A percentile compares a stretch with the other conserved stretches of the same genome.
Evolutionary conservation across 2,888 invertebrate genomes (phyloP).

Genomic region (Lagria hirta): DNA sequence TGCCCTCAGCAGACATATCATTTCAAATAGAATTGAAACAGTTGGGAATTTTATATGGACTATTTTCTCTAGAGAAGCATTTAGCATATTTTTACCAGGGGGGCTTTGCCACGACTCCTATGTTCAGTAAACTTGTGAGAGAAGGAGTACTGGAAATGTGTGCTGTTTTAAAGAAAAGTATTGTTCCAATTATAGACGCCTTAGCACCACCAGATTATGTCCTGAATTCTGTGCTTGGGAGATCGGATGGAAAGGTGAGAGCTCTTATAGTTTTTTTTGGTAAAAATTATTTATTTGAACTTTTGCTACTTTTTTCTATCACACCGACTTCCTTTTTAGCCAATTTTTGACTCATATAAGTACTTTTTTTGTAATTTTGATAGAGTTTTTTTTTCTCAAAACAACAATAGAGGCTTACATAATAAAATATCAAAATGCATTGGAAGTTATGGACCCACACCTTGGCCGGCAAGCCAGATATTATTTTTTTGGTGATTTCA

Average conservation of each 20-base stretch:
- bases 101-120: conserved; percentile 41
- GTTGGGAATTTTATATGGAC: conserved; percentile 60
- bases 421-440: too few relatives aligned
- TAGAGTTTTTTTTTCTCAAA: too few relatives aligned
- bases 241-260: conserved; percentile 78
- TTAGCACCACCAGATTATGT: conserved; percentile 89
- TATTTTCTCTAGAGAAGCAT: conserved; percentile 63
- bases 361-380: too few relatives aligned
- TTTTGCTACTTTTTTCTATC: too few relatives aligned
- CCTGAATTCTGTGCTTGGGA: conserved; percentile 82
- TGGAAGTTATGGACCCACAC: too few relatives aligned
- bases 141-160: conserved; percentile 71
- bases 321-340: too few relatives aligned
- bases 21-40: conserved; percentile 55
- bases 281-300: conserved; percentile 1
- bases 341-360: too few relatives aligned
- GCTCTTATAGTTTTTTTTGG: conserved; percentile 1
- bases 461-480: too few relatives aligned
- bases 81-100: conserved; percentile 65
- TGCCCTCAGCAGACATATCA: conserved; percentile 44
- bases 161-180: conserved; percentile 68
- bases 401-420: too few relatives aligned
- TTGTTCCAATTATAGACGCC: conserved; percentile 78
- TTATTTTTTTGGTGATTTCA: too few relatives aligned
- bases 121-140: conserved; percentile 64